These are phyloP conservation scores for Amiota minor DNA, from an alignment of 2,888 invertebrate species.

Conservation along the genomic window DNA sequence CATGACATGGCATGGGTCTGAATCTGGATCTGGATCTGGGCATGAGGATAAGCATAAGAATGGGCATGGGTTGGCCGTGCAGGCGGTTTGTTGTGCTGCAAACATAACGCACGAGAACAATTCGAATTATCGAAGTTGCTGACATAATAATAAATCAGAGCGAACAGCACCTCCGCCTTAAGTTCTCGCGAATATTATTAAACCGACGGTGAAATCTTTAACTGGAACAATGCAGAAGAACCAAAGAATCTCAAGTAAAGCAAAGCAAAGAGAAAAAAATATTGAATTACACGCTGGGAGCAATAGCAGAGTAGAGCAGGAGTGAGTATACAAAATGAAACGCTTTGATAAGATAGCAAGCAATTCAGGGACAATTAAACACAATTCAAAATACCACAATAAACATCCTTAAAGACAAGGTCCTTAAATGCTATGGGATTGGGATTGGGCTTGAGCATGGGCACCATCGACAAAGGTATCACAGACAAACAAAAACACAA, in stretches of 20 bases:
- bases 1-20: neutral
- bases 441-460: neutral
- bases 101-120: slow-evolving; percentile 49
- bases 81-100: slow-evolving; percentile 69
- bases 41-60: too few species aligned
- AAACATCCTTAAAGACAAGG: slow-evolving; percentile 26
- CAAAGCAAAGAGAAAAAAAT: neutral
- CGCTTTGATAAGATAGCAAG: slow-evolving; percentile 45
- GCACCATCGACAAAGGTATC: slow-evolving; percentile 5
- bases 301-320: neutral
- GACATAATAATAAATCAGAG: slow-evolving; percentile 59
- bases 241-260: neutral
- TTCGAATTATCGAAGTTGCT: slow-evolving; percentile 67
- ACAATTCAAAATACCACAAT: slow-evolving; percentile 44
- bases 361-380: slow-evolving; percentile 47
- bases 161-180: slow-evolving; percentile 47
- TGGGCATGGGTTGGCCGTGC: slow-evolving; percentile 33
- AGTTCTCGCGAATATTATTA: slow-evolving; percentile 65
- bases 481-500: too few species aligned
- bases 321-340: slow-evolving; percentile 2
- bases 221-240: neutral
- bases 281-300: slow-evolving; percentile 25
- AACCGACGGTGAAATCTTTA: neutral
- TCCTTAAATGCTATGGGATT: neutral
- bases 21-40: neutral